Conservation (phyloP, 2,113 vertebrate species). For the Heliornis fulica region DNA sequence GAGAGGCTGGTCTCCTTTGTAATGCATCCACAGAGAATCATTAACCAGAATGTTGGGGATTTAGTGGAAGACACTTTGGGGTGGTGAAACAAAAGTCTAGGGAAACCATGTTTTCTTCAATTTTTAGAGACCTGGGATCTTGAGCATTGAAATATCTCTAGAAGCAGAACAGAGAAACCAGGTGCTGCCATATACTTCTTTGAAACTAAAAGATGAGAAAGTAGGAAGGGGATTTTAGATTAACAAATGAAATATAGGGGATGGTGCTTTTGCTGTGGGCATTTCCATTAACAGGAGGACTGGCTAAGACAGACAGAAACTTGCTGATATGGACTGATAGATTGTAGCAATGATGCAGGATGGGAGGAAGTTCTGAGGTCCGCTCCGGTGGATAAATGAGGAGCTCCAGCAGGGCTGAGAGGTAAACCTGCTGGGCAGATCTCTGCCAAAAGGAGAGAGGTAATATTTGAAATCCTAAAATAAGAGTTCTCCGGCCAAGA, state of each 20-base stretch:
- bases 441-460: background rate
- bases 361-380: background rate
- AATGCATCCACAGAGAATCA: rapidly evolving
- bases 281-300: background rate
- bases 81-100: background rate
- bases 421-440: background rate
- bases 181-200: background rate
- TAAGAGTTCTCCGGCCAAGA: background rate
- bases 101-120: background rate
- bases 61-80: background rate
- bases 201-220: background rate
- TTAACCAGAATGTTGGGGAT: background rate
- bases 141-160: background rate
- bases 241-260: background rate
- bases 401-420: background rate
- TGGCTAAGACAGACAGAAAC: background rate
- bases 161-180: background rate
- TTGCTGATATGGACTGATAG: background rate
- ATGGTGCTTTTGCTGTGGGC: background rate
- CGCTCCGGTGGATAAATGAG: background rate
- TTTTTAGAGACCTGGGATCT: background rate
- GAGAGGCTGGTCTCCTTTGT: background rate
- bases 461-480: background rate
- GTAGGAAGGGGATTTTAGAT: background rate
- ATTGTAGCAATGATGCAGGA: background rate